Evolutionary conservation across 2,797 vertebrate genomes (phyloP), one percentile per base, ranked within the genome.

Genomic region (Semotilus atromaculatus): DNA sequence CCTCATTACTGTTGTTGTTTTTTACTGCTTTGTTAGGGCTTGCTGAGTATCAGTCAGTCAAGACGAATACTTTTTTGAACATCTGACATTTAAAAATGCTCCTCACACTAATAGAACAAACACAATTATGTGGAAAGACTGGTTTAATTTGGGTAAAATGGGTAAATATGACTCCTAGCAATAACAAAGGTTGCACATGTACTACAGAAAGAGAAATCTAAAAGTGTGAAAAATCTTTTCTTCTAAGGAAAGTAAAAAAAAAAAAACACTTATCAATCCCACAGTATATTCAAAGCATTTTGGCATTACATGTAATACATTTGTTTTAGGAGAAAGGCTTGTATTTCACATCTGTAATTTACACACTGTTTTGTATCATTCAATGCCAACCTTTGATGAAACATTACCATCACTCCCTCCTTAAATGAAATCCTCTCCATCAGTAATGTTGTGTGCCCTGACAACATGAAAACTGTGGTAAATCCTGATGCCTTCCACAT

Each of bases 1-100:
- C 80, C 85, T 74, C 77, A 87, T 88, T 62, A 72, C 70, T 79
- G 62, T 81, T 82, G 36, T 64, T 77, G 36, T 40, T 40, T 85
- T 88, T 88, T 81, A 89, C 79, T 81, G 82, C 82, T 87, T 84
- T 83, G 84, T 86, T 82, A 62, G 74, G 81, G 75, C 87, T 88
- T 88, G 83, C 68, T 83, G 73, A 43, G 34, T 62, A 68, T 76
- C 51, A 77, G 73, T 77, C 43, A 83, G 55, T 85, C n/a, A 60
- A 88, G 67, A 68, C 43, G 81, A 84, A 40, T 82, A 81, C 82
- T 74, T 88, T 76, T 78, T 78, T 67, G 66, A 79, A 62, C n/a
- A 29, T 29, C 51, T 72, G 68, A 80, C 80, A 66, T 74, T 83
- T 66, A 72, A 85, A 89, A 82, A 85, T 77, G 7, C 51, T 68